Evolutionary conservation across 2,888 invertebrate species (phyloP).

Genomic region (Zelleria hepariella): DNA sequence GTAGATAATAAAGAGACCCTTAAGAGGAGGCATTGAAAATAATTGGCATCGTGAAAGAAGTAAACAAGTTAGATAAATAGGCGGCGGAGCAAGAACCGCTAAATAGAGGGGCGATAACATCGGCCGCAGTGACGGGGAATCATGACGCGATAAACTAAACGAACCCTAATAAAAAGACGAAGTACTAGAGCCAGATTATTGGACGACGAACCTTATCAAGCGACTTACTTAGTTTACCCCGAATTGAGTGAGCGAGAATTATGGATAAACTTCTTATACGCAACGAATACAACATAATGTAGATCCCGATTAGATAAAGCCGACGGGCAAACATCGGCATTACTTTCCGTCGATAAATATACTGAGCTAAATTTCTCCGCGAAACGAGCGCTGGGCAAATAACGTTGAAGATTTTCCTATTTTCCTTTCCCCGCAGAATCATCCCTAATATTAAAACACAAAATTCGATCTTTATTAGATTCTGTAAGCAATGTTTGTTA

Average conservation of each 20-base stretch:
- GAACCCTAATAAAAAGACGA: constrained; percentile 49
- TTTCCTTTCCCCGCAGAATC: not conserved
- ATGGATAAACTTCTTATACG: constrained; percentile 58
- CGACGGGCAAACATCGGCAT: constrained; percentile 38
- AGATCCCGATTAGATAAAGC: constrained; percentile 55
- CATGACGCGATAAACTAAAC: constrained; percentile 49
- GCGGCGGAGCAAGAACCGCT: constrained; percentile 30
- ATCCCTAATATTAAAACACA: constrained; percentile 34
- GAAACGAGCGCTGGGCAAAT: not conserved
- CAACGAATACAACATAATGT: constrained; percentile 57
- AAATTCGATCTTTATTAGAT: constrained; percentile 56
- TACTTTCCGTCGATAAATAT: constrained; percentile 6
- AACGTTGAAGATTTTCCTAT: not conserved
- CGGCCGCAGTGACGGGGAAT: constrained; percentile 41
- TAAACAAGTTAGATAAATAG: constrained; percentile 10
- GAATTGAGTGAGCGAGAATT: constrained; percentile 64
- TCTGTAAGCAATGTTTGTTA: constrained; percentile 65
- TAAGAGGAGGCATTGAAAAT: constrained; percentile 5
- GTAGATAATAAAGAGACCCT: constrained; percentile 4
- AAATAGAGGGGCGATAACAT: constrained; percentile 47
- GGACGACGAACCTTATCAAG: constrained; percentile 51
- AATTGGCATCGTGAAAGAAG: constrained; percentile 5
- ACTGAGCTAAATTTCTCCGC: not conserved
- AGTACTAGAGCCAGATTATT: constrained; percentile 51
- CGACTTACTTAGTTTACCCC: constrained; percentile 52